Evolutionary conservation across 64 coral and sea anemone species (phyloP).

Genomic region (Pocillopora verrucosa): DNA sequence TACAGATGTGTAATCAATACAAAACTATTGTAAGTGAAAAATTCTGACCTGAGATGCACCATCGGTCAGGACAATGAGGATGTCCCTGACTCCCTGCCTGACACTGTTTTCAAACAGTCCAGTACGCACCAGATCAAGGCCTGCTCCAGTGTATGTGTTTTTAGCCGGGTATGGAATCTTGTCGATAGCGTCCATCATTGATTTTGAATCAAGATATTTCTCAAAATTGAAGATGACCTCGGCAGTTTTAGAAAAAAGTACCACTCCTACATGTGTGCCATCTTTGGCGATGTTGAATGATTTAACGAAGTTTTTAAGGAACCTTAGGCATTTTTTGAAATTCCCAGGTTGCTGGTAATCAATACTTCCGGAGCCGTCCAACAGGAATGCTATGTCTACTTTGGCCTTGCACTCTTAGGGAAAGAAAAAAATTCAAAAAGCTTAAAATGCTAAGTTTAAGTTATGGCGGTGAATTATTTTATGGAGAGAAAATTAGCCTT

Average conservation of each 20-base stretch:
- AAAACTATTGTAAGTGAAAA: background rate
- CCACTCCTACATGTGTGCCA: conserved; percentile 67
- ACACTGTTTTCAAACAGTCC: conserved; percentile 59
- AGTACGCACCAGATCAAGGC: conserved; percentile 33
- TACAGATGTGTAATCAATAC: background rate
- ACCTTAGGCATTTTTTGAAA: conserved; percentile 69
- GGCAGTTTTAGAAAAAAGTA: conserved; percentile 60
- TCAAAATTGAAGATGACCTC: conserved; percentile 52
- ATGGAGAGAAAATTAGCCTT: too few species aligned
- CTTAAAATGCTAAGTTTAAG: too few species aligned
- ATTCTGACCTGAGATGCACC: conserved; percentile 48
- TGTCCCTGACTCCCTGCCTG: conserved; percentile 53
- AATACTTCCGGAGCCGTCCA: conserved; percentile 88
- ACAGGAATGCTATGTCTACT: conserved; percentile 70
- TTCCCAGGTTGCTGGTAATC: conserved; percentile 55
- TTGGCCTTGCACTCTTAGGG: conserved; percentile 60
- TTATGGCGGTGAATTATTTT: too few species aligned
- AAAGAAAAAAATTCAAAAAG: background rate
- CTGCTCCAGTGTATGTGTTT: conserved; percentile 58
- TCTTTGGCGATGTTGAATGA: conserved; percentile 63
- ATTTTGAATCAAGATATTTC: conserved; percentile 44
- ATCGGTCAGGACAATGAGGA: conserved; percentile 73
- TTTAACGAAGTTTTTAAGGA: conserved; percentile 57
- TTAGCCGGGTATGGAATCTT: conserved; percentile 53
- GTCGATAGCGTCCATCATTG: conserved; percentile 45